A percentile compares a stretch with the other conserved stretches of the same genome.
Conservation (phyloP, 2,113 vertebrate genomes). For the Carollia perspicillata region DNA sequence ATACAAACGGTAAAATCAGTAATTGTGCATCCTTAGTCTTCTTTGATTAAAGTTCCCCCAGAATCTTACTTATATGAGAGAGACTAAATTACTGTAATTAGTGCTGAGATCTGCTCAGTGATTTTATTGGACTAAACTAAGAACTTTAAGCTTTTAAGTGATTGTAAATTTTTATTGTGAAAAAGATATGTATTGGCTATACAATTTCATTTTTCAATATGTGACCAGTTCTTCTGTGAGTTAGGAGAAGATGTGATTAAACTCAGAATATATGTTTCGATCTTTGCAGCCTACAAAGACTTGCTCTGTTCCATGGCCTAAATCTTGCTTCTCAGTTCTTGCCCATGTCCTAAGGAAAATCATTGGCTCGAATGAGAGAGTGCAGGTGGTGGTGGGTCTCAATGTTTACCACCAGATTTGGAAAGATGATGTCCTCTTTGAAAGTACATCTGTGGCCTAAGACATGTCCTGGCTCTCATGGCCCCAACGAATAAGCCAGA, state of each 20-base stretch:
- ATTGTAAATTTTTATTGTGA: constrained; percentile 18
- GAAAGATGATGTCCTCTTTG: not conserved
- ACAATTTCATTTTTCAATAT: not conserved
- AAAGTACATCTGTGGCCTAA: not conserved
- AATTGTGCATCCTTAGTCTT: constrained; percentile 45
- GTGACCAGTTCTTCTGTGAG: not conserved
- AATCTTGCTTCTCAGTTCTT: not conserved
- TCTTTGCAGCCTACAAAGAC: not conserved
- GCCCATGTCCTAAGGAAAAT: not conserved
- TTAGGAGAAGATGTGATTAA: not conserved
- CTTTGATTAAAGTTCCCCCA: constrained; percentile 65
- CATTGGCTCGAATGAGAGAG: not conserved
- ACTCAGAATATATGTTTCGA: not conserved
- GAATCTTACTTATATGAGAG: constrained; percentile 53
- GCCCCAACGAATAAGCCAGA: not conserved
- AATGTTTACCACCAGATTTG: not conserved
- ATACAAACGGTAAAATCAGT: constrained; percentile 58
- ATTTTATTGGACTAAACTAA: constrained; percentile 53
- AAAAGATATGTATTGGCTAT: constrained; percentile 14
- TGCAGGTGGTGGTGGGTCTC: no score
- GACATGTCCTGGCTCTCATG: not conserved
- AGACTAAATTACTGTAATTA: constrained; percentile 67
- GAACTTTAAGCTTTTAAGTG: constrained; percentile 50
- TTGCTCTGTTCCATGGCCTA: not conserved
- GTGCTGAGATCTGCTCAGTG: constrained; percentile 37